Evolutionary conservation across 2,888 invertebrate species (phyloP).

Genomic region (Parascotia fuliginaria): DNA sequence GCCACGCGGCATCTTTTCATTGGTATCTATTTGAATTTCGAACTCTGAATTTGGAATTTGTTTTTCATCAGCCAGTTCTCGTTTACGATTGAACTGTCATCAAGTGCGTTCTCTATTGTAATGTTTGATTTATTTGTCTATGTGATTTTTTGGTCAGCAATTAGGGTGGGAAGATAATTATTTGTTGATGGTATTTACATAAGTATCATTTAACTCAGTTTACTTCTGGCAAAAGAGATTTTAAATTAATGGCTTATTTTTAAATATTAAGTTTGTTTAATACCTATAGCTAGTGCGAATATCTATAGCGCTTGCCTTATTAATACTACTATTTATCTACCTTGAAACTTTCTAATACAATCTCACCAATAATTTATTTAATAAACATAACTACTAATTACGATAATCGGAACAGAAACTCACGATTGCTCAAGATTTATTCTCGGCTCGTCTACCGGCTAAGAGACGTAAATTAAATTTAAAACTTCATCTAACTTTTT

Average conservation of each 20-base stretch:
- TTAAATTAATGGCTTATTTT: neutral
- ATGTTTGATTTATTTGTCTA: slow-evolving; percentile 72
- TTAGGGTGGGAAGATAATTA: slow-evolving; percentile 61
- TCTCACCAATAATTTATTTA: too few species aligned
- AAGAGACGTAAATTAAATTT: neutral
- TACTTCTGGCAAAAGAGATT: slow-evolving; percentile 4
- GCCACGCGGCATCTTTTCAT: slow-evolving; percentile 80
- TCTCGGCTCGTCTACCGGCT: neutral
- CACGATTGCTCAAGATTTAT: slow-evolving; percentile 1
- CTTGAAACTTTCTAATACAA: too few species aligned
- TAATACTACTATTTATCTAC: too few species aligned
- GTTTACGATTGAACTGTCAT: slow-evolving; percentile 76
- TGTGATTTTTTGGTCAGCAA: slow-evolving; percentile 69
- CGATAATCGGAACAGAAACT: too few species aligned
- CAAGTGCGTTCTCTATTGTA: slow-evolving; percentile 69
- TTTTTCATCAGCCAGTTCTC: slow-evolving; percentile 79
- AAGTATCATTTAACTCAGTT: slow-evolving; percentile 45
- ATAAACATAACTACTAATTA: too few species aligned
- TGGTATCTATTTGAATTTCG: slow-evolving; percentile 82
- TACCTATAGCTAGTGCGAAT: too few species aligned
- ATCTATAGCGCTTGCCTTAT: too few species aligned
- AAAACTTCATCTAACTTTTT: slow-evolving; percentile 3
- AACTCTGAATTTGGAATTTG: slow-evolving; percentile 78
- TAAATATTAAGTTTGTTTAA: too few species aligned
- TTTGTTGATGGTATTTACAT: slow-evolving; percentile 59